These are phyloP conservation scores for Flabesymbios commensalis DNA, from an alignment of 2,888 invertebrate genomes.

Conservation along the genomic window DNA sequence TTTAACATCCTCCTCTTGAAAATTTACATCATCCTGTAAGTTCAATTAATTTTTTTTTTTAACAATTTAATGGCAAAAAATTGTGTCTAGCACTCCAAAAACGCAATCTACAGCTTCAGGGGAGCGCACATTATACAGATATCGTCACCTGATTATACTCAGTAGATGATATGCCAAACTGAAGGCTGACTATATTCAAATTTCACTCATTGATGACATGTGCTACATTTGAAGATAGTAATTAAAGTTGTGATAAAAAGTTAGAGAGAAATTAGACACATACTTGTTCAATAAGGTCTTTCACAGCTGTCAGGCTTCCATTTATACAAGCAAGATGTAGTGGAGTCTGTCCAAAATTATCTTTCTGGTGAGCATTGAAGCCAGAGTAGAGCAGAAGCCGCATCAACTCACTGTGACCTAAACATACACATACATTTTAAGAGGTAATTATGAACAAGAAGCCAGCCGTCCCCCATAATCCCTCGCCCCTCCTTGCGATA, in stretches of 20 bases:
- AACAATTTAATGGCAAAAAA: too few relatives aligned
- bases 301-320: slow-evolving; percentile 84
- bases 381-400: slow-evolving; percentile 87
- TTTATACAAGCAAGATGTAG: slow-evolving; percentile 87
- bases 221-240: neutral
- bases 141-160: too few relatives aligned
- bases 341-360: slow-evolving; percentile 90
- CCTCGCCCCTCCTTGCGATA: too few relatives aligned
- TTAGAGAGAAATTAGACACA: neutral
- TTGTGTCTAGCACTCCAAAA: too few relatives aligned
- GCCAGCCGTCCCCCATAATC: too few relatives aligned
- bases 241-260: neutral
- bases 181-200: slow-evolving; percentile 3
- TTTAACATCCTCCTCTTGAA: slow-evolving; percentile 86
- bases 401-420: slow-evolving; percentile 77
- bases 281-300: slow-evolving; percentile 77
- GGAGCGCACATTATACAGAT: too few relatives aligned
- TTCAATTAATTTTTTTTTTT: too few relatives aligned
- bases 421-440: too few relatives aligned
- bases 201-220: neutral
- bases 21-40: slow-evolving; percentile 81
- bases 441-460: too few relatives aligned
- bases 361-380: slow-evolving; percentile 84
- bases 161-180: too few relatives aligned
- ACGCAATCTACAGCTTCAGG: too few relatives aligned